Base-by-base conservation (phyloP, 2,113 vertebrate species). In the Colius striatus region DNA sequence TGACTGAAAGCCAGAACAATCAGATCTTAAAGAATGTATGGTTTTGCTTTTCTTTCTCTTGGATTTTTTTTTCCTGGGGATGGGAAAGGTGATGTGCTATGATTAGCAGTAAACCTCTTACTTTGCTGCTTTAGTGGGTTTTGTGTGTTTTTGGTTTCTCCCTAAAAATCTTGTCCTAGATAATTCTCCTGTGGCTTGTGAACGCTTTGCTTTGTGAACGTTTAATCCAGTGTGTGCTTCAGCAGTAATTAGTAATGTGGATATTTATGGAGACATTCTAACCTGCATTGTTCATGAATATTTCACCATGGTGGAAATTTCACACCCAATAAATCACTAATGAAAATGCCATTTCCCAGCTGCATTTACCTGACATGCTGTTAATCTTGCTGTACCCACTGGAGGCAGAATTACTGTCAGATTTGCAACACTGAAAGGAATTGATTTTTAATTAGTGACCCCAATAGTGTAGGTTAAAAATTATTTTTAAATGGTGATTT, bases 331-430 rank as follows among this genome's bases (percentile, higher is more conserved):
- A 98, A 97, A 98, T 97, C 96, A 97, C 97, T 98, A 98, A 98
- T 98, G 98, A 97, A 98, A 98, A 98, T 98, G 97, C 98, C 97
- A 97, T 98, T 98, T 98, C 97, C 97, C 97, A 96, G 92, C 95
- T 97, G 96, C 96, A 96, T 97, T 98, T 97, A 97, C 97, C 98
- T 97, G 97, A 95, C 48, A 7, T 95, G 94, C 96, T 98, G 88
- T 98, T 98, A 97, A 97, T 98, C 97, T 98, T 96, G 53, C 94
- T 89, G 38, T 95, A 97, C 80, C 92, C 90, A 94, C 96, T 98
- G 96, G 96, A 98, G 89, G 95, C 71, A 95, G 97, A 97, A 98
- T 97, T 97, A 95, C 95, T 95, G 95, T 97, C 97, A 97, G 95
- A 97, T 98, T 96, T 97, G 96, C 90, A 96, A 97, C 94, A 92